These are phyloP conservation scores for Noctua comes DNA, from an alignment of 2,888 invertebrate species.

Conservation along the genomic window DNA sequence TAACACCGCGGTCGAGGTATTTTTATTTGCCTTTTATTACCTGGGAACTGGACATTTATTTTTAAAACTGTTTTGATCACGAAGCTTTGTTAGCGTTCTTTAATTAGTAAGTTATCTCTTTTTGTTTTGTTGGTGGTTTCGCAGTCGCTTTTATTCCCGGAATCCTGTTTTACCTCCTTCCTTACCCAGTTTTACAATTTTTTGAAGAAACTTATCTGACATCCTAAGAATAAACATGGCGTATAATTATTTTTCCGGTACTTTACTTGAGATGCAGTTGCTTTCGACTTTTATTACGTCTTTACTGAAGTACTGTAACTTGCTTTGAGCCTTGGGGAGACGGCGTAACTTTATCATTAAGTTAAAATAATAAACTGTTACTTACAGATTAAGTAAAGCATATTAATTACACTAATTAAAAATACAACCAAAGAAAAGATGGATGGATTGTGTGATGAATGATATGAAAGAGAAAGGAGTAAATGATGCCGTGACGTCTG, in stretches of 20 bases:
- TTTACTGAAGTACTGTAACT: not conserved
- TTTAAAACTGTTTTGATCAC: conserved; percentile 28
- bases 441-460: too few species aligned
- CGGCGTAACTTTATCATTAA: too few species aligned
- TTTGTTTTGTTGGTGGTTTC: conserved; percentile 1
- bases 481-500: too few species aligned
- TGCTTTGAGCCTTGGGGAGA: not conserved
- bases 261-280: too few species aligned
- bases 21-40: conserved; percentile 38
- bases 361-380: too few species aligned
- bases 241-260: too few species aligned
- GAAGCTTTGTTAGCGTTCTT: conserved; percentile 9
- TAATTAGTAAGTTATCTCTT: conserved; percentile 15
- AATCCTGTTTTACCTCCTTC: not conserved
- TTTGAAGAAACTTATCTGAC: not conserved
- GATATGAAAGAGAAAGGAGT: too few species aligned
- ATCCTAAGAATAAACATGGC: not conserved
- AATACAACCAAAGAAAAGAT: too few species aligned
- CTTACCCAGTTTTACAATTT: not conserved
- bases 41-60: conserved; percentile 31
- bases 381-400: not conserved
- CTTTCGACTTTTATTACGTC: too few species aligned
- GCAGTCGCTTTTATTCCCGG: not conserved
- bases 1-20: conserved; percentile 41
- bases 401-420: not conserved